Evolutionary conservation across 2,797 vertebrate species (phyloP).

Genomic region (Sebastes cheni): DNA sequence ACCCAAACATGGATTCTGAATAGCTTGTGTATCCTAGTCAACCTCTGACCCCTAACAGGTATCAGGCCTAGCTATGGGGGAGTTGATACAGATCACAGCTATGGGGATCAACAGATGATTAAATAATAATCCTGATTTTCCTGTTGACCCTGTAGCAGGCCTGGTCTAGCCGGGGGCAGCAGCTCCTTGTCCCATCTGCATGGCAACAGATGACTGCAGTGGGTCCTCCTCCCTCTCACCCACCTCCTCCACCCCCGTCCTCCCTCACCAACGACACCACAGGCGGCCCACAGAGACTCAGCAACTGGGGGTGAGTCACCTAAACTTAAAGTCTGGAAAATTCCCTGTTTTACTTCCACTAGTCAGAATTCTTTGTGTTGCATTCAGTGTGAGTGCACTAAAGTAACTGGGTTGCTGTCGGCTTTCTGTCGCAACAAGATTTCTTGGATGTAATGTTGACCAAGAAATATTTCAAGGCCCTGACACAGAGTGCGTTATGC

Average conservation of each 20-base stretch:
- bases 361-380: neutral
- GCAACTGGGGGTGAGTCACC: constrained; percentile 93
- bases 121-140: neutral
- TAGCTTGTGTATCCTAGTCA: neutral
- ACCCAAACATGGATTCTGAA: neutral
- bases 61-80: neutral
- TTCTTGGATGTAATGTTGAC: neutral
- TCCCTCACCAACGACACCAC: constrained; percentile 88
- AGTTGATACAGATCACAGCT: neutral
- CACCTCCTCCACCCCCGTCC: constrained; percentile 82
- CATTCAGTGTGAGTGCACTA: neutral
- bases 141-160: constrained; percentile 76
- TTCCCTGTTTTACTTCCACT: neutral
- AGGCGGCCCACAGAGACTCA: constrained; percentile 88
- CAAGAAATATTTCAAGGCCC: neutral
- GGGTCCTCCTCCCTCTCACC: constrained; percentile 73
- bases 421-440: neutral
- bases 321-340: neutral
- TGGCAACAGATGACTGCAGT: constrained; percentile 93
- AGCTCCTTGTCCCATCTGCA: constrained; percentile 90
- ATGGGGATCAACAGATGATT: neutral
- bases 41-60: neutral
- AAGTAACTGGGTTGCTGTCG: neutral
- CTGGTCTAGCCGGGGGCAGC: constrained; percentile 91
- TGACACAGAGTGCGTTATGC: too few species aligned